Evolutionary conservation across 2,888 invertebrate species (phyloP).

Genomic region (Alsophila aescularia): DNA sequence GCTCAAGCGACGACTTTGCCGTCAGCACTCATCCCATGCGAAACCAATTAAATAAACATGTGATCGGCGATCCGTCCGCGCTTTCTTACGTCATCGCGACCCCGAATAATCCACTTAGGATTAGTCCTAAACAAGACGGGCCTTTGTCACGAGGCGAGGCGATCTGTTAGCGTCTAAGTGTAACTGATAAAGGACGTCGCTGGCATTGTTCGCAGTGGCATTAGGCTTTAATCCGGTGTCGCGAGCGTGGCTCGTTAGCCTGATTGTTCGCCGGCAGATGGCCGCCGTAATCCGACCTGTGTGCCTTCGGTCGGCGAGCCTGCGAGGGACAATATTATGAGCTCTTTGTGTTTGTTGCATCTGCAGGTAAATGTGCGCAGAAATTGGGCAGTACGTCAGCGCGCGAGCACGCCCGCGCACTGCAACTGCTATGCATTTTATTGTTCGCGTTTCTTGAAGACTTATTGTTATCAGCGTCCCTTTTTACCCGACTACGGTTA

Average conservation of each 20-base stretch:
- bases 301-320: constrained; percentile 40
- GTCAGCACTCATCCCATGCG: constrained; percentile 38
- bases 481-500: constrained; percentile 35
- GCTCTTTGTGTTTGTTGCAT: constrained; percentile 83
- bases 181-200: constrained; percentile 72
- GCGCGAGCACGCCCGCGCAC: constrained; percentile 71
- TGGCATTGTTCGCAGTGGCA: constrained; percentile 76
- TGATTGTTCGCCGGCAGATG: constrained; percentile 82
- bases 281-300: constrained; percentile 78
- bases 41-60: constrained; percentile 56
- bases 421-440: constrained; percentile 71
- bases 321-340: constrained; percentile 63
- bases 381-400: constrained; percentile 66
- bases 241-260: constrained; percentile 76
- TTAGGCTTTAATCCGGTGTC: constrained; percentile 81
- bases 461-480: constrained; percentile 75
- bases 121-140: constrained; percentile 78
- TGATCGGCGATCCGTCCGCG: constrained; percentile 45
- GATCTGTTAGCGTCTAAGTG: constrained; percentile 80
- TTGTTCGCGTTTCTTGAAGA: constrained; percentile 69
- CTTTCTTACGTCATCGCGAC: constrained; percentile 50
- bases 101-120: constrained; percentile 79
- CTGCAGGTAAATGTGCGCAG: constrained; percentile 82
- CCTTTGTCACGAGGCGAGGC: constrained; percentile 73
- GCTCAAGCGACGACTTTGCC: constrained; percentile 21